Percentiles rank a stretch among this genome's conserved stretches.
Conservation (phyloP, 2,797 vertebrate genomes). For the Acanthurus lineatus region DNA sequence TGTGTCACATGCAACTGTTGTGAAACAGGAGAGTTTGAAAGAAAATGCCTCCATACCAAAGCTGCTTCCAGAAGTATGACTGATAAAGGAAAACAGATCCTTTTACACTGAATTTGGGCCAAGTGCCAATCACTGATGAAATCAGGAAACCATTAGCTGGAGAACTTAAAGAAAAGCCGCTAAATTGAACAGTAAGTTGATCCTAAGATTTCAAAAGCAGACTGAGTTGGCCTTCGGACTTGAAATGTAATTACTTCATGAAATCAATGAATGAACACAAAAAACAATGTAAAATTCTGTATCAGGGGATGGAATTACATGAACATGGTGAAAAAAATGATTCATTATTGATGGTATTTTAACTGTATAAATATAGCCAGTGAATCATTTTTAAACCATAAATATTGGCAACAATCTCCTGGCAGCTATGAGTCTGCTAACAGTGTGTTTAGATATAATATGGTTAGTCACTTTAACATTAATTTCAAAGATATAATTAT, state of each 20-base stretch:
- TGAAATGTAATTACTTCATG: constrained; percentile 49
- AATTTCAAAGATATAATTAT: too few species aligned
- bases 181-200: constrained; percentile 23
- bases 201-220: constrained; percentile 52
- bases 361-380: neutral
- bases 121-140: constrained; percentile 49
- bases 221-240: constrained; percentile 16
- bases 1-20: constrained; percentile 36
- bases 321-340: neutral
- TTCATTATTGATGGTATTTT: neutral
- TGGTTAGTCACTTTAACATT: too few species aligned
- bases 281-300: neutral
- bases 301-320: neutral
- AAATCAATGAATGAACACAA: constrained; percentile 15
- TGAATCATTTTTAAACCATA: neutral
- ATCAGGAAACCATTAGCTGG: constrained; percentile 24
- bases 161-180: constrained; percentile 26
- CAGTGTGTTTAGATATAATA: neutral
- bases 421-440: neutral
- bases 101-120: constrained; percentile 49
- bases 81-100: constrained; percentile 51
- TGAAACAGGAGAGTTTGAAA: constrained; percentile 35
- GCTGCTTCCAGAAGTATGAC: constrained; percentile 29
- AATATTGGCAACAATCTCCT: neutral
- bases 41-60: constrained; percentile 19